A percentile compares a stretch with the other conserved stretches of the same genome.
These are phyloP conservation scores for Xylocampa areola DNA, from an alignment of 2,888 invertebrate species.

Conservation along the genomic window DNA sequence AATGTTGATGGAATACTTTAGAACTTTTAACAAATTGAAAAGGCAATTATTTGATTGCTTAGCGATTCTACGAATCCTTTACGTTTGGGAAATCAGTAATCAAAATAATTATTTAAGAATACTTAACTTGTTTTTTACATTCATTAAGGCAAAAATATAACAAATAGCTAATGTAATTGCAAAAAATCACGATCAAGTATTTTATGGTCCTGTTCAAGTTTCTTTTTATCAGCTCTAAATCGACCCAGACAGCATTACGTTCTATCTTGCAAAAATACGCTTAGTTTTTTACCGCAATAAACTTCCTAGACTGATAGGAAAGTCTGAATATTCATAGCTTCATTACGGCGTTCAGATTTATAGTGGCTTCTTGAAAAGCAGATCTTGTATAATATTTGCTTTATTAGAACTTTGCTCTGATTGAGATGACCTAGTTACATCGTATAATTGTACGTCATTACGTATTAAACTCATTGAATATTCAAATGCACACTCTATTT, in stretches of 20 bases:
- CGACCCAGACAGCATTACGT: slow-evolving; percentile 6
- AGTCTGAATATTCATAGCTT: slow-evolving; percentile 54
- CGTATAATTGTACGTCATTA: not conserved
- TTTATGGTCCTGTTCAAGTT: slow-evolving; percentile 18
- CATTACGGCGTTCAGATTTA: slow-evolving; percentile 34
- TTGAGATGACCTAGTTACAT: slow-evolving; percentile 1
- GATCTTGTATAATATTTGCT: slow-evolving; percentile 25
- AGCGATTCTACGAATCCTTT: not conserved
- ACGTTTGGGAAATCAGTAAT: slow-evolving; percentile 7
- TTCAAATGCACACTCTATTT: too few species aligned
- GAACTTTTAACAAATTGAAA: not conserved
- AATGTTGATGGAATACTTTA: not conserved
- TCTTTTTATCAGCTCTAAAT: slow-evolving; percentile 3
- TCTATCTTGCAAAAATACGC: slow-evolving; percentile 11
- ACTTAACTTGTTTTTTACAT: not conserved
- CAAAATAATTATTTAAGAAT: not conserved
- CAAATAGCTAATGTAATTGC: slow-evolving; percentile 18
- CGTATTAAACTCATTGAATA: too few species aligned
- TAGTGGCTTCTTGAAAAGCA: slow-evolving; percentile 33
- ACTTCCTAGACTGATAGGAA: slow-evolving; percentile 36
- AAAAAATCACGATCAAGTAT: slow-evolving; percentile 9
- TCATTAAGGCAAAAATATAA: slow-evolving; percentile 13
- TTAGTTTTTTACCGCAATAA: slow-evolving; percentile 30
- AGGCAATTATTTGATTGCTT: slow-evolving; percentile 3
- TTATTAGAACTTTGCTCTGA: slow-evolving; percentile 18